phyloP scores from a whole-genome alignment of 2,113 vertebrate species.

The Oreamnos americanus region DNA sequence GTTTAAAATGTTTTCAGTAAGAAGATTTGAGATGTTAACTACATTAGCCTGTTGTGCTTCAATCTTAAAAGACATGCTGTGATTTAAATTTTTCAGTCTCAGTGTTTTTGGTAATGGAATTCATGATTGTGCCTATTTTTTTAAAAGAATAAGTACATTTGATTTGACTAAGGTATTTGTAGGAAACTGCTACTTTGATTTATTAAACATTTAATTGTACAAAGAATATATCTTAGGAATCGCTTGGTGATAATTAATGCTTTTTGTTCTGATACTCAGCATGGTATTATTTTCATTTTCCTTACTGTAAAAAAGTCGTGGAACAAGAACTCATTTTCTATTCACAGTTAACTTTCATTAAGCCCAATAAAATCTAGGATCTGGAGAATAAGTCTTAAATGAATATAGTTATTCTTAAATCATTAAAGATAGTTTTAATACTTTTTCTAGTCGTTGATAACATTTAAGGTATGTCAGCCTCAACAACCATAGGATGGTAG shows the following conservation, averaged over 20 bases:
- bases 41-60: not conserved
- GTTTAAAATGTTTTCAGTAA: constrained; percentile 24
- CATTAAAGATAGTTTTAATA: constrained; percentile 25
- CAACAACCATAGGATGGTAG: not conserved
- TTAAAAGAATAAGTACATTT: constrained; percentile 1
- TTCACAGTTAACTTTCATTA: constrained; percentile 31
- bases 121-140: constrained; percentile 22
- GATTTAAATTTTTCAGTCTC: constrained; percentile 5
- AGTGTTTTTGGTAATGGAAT: not conserved
- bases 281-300: constrained; percentile 16
- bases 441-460: not conserved
- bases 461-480: not conserved
- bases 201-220: constrained; percentile 20
- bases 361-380: constrained; percentile 2
- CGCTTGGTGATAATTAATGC: not conserved
- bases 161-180: constrained; percentile 11
- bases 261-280: constrained; percentile 26
- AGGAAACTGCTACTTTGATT: constrained; percentile 30
- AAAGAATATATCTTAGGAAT: constrained; percentile 20
- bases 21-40: not conserved
- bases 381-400: not conserved
- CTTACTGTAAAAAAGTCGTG: not conserved
- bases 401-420: not conserved
- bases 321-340: constrained; percentile 17
- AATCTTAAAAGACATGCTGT: not conserved